Evolutionary conservation across 2,113 vertebrate species (phyloP), one percentile per base, ranked within the genome.

Genomic region (Scortum barcoo): DNA sequence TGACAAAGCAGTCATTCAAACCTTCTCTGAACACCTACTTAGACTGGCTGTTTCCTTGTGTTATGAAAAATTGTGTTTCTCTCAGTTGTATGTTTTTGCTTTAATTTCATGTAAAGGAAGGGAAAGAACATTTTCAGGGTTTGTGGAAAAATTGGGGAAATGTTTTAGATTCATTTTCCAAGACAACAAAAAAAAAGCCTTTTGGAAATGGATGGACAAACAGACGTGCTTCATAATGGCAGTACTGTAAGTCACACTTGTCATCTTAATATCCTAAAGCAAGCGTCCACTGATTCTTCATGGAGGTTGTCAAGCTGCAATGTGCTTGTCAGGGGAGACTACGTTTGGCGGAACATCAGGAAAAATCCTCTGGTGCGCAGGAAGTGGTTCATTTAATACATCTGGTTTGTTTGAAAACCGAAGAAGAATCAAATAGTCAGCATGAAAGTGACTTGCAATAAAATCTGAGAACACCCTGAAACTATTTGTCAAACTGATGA

Each of bases 1-100:
- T 14, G 2, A 68, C 67, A 30, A 54, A 42, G 71, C 68, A 62
- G 69, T 58, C 51, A 58, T 58, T 65, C 72, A 71, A 22, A 26
- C 7, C 2, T n/a, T 40, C 56, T 62, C 17, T 14, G 56, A 54
- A 72, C 56, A 53, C 57, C 44, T 62, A 19, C 46, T 53, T 57
- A n/a, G 38, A 65, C 57, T 16, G 13, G 30, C 9, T 0, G 7
- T 48, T 69, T 50, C 22, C 20, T 30, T 0, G 22, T n/a, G 53
- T 58, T 57, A 14, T 16, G n/a, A 80, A 56, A 76, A 58, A 67
- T 22, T 22, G 22, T 11, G 13, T 13, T 36, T 36, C 22, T 30
- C n/a, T n/a, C 33, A 38, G n/a, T 54, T 42, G 48, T 8, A 28
- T 24, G 53, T 60, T 60, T 58, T 38, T 16, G 50, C 51, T 71